Conservation (phyloP, 53 echinoderm and acorn worm species). For the Paracentrotus lividus region DNA sequence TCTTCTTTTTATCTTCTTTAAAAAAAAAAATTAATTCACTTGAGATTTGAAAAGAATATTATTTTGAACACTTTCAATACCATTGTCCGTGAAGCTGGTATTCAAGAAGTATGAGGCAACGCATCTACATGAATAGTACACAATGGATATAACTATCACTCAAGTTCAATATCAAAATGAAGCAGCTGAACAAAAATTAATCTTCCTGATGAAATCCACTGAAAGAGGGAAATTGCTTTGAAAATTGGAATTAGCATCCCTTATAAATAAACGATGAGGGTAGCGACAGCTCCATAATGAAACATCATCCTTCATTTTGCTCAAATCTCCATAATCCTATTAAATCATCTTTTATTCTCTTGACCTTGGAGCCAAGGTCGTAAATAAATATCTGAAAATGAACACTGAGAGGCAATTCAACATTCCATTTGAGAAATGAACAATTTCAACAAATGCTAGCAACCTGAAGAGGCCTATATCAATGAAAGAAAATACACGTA, state of each 20-base stretch:
- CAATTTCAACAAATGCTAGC: neutral
- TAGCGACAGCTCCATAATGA: neutral
- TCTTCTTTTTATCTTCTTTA: too few species aligned
- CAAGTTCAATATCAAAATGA: too few species aligned
- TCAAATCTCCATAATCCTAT: conserved; percentile 12
- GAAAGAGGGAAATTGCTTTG: neutral
- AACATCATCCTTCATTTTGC: conserved; percentile 8
- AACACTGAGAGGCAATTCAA: neutral
- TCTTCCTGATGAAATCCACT: neutral
- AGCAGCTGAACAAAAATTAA: too few species aligned
- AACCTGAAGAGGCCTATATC: too few species aligned
- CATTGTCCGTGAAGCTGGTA: too few species aligned
- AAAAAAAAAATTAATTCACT: neutral
- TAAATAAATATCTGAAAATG: neutral
- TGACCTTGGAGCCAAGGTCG: neutral
- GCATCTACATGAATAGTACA: too few species aligned
- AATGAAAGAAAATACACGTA: too few species aligned
- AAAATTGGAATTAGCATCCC: neutral
- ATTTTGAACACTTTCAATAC: too few species aligned
- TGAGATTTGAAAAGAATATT: too few species aligned
- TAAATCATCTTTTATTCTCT: neutral
- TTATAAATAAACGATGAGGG: conserved; percentile 22
- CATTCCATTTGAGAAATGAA: neutral
- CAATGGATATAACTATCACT: too few species aligned
- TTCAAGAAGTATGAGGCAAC: too few species aligned